Percentiles rank a stretch among this genome's conserved stretches.
phyloP scores from a whole-genome alignment of 2,113 vertebrate species.

The Sapayoa aenigma region DNA sequence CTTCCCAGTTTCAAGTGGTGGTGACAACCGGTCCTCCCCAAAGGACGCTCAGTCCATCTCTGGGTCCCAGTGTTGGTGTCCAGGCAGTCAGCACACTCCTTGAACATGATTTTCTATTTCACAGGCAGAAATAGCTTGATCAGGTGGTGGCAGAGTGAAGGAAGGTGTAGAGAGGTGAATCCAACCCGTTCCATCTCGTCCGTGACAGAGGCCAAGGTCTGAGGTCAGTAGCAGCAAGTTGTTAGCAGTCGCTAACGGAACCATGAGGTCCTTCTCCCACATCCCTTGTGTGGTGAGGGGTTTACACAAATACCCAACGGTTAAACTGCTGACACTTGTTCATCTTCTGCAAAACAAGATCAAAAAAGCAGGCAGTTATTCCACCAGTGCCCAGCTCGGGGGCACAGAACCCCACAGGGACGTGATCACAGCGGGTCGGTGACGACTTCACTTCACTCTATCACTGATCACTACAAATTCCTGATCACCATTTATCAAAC shows the following conservation, averaged over 20 bases:
- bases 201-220: neutral
- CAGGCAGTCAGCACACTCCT: neutral
- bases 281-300: neutral
- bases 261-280: neutral
- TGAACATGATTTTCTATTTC: neutral
- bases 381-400: neutral
- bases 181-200: neutral
- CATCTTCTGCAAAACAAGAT: constrained; percentile 82
- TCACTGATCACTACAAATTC: neutral
- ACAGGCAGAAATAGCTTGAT: neutral
- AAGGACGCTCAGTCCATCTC: neutral
- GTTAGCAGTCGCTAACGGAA: constrained; percentile 39
- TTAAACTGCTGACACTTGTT: constrained; percentile 92
- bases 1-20: neutral
- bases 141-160: neutral
- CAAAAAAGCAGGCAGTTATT: neutral
- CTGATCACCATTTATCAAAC: neutral
- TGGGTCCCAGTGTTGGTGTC: neutral
- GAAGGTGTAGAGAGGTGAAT: neutral
- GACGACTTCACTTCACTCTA: neutral
- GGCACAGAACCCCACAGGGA: neutral
- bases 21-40: constrained; percentile 12
- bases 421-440: neutral
- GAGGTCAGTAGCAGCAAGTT: constrained; percentile 60
- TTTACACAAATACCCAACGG: neutral